Percentiles rank a stretch among this genome's conserved stretches.
Conservation (phyloP, 2,888 invertebrate genomes). For the Lagria hirta region DNA sequence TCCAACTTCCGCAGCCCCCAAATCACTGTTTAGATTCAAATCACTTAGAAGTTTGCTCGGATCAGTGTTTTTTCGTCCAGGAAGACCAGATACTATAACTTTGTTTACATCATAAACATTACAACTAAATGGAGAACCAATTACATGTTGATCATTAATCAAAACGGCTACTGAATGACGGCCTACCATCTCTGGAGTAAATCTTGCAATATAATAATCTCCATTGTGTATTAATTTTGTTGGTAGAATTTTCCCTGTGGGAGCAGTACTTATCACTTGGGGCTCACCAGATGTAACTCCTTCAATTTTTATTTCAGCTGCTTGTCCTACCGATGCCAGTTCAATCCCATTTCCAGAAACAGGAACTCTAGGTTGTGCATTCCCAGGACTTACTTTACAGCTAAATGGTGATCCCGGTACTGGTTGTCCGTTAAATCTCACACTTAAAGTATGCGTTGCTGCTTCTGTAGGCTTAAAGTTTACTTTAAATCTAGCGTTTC, state of each 20-base stretch:
- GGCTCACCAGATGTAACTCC: constrained; percentile 65
- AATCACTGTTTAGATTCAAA: constrained; percentile 50
- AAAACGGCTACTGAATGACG: constrained; percentile 82
- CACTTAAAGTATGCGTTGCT: constrained; percentile 87
- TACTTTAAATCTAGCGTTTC: constrained; percentile 90
- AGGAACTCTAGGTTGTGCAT: constrained; percentile 63
- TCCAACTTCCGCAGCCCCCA: constrained; percentile 65
- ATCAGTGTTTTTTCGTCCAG: constrained; percentile 46
- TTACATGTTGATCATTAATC: constrained; percentile 80
- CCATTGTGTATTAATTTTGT: constrained; percentile 68
- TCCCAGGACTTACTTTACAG: constrained; percentile 72
- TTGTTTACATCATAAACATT: constrained; percentile 91
- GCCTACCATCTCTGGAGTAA: constrained; percentile 84
- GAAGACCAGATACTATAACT: constrained; percentile 69
- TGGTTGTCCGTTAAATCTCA: constrained; percentile 74
- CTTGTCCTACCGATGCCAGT: constrained; percentile 66
- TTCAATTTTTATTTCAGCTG: constrained; percentile 63
- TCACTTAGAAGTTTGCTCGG: constrained; percentile 45
- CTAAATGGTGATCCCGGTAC: constrained; percentile 92
- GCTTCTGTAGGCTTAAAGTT: constrained; percentile 97
- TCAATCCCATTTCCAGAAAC: constrained; percentile 70
- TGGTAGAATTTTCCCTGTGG: constrained; percentile 78
- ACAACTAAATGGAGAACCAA: constrained; percentile 90
- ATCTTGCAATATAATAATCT: constrained; percentile 75
- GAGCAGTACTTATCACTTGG: constrained; percentile 75